Conservation (phyloP, 2,888 invertebrate genomes). For the Drosophila prostipennis region DNA sequence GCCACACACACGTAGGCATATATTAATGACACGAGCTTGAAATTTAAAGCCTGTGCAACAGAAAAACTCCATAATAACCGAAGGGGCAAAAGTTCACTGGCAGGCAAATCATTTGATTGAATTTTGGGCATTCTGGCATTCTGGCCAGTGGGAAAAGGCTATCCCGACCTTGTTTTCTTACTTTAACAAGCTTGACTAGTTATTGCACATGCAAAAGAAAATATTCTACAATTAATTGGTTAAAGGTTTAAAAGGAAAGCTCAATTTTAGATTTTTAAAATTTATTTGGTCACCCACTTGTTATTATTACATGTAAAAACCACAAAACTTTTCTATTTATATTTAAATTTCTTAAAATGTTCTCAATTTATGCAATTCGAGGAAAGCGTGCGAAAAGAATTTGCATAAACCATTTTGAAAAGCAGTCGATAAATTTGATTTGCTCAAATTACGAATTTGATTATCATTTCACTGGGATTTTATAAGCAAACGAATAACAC, state of each 20-base stretch:
- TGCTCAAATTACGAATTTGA: neutral
- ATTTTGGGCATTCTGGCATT: slow-evolving; percentile 12
- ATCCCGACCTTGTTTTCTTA: neutral
- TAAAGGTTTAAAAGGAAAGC: no score
- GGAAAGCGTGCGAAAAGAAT: neutral
- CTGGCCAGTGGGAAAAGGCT: neutral
- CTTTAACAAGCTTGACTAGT: neutral
- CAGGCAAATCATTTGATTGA: slow-evolving; percentile 3
- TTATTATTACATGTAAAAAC: neutral
- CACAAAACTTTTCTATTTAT: neutral
- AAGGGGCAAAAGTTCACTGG: slow-evolving; percentile 1
- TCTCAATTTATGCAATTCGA: neutral
- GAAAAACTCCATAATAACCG: slow-evolving; percentile 12
- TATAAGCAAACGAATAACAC: neutral
- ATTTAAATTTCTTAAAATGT: neutral
- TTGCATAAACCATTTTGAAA: slow-evolving; percentile 1
- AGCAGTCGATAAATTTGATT: slow-evolving; percentile 4
- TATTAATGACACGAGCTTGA: slow-evolving; percentile 61
- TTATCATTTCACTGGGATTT: slow-evolving; percentile 1
- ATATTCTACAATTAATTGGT: no score
- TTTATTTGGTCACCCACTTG: neutral
- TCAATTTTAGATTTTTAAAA: no score
- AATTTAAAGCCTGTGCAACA: slow-evolving; percentile 34
- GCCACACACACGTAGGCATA: slow-evolving; percentile 38
- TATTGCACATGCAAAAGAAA: neutral